Evolutionary conservation across 2,797 vertebrate species (phyloP).

Genomic region (Hoplostethus atlanticus): DNA sequence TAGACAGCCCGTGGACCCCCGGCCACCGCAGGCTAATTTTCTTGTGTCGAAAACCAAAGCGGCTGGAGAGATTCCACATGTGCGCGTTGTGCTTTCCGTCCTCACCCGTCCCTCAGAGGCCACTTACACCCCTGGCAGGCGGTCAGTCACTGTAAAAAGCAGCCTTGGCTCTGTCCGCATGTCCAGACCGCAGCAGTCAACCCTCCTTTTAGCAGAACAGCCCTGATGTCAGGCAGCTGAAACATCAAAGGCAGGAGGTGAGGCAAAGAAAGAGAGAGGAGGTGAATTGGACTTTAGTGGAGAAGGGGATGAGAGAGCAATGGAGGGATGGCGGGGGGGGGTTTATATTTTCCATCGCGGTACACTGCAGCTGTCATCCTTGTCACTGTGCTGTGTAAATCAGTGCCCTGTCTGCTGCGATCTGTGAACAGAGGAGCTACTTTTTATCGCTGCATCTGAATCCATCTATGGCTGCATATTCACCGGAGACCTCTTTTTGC

Average conservation of each 20-base stretch:
- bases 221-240: conserved; percentile 21
- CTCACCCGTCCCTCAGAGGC: conserved; percentile 27
- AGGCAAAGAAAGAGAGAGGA: conserved; percentile 21
- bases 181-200: conserved; percentile 18
- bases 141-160: conserved; percentile 4
- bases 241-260: conserved; percentile 36
- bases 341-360: conserved; percentile 76
- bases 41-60: conserved; percentile 14
- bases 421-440: conserved; percentile 31
- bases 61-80: conserved; percentile 22
- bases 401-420: conserved; percentile 62
- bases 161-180: neutral
- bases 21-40: conserved; percentile 37
- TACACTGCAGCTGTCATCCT: conserved; percentile 82
- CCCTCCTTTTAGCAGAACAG: neutral
- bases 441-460: conserved; percentile 58
- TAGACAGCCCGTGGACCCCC: neutral
- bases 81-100: neutral
- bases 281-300: conserved; percentile 35
- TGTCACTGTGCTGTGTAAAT: conserved; percentile 76
- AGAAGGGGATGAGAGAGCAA: conserved; percentile 21
- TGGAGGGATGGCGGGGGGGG: neutral
- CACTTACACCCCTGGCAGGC: neutral
- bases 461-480: conserved; percentile 49
- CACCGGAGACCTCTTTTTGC: conserved; percentile 62